These are phyloP conservation scores for Tetrao urogallus DNA, from an alignment of 2,113 vertebrate species.

Conservation along the genomic window DNA sequence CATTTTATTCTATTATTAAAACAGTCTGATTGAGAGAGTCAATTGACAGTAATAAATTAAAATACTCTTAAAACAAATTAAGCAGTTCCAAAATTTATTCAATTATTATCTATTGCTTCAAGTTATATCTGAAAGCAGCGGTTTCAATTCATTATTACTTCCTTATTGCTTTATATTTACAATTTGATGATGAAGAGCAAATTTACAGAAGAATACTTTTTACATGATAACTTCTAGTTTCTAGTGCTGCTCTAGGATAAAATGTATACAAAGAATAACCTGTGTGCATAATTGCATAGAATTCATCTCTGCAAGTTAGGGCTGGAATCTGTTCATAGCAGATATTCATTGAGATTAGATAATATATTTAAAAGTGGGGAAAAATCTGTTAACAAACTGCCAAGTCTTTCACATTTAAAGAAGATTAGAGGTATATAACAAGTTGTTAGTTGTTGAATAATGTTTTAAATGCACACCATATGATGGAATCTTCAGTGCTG, in stretches of 20 bases:
- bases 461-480: background rate
- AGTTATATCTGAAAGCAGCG: background rate
- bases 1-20: background rate
- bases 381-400: background rate
- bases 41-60: background rate
- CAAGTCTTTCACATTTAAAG: background rate
- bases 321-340: background rate
- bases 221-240: background rate
- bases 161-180: background rate
- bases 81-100: background rate
- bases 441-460: background rate
- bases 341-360: constrained; percentile 24
- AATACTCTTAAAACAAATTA: background rate
- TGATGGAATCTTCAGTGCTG: background rate
- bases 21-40: background rate
- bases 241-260: background rate
- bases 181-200: background rate
- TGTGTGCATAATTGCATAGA: background rate
- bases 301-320: background rate
- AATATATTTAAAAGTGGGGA: background rate
- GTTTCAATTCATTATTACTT: background rate
- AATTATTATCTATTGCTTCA: background rate
- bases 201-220: background rate
- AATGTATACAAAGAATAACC: background rate
- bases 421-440: background rate